Conservation (phyloP, 2,797 vertebrate species). For the Spatula versicolor region DNA sequence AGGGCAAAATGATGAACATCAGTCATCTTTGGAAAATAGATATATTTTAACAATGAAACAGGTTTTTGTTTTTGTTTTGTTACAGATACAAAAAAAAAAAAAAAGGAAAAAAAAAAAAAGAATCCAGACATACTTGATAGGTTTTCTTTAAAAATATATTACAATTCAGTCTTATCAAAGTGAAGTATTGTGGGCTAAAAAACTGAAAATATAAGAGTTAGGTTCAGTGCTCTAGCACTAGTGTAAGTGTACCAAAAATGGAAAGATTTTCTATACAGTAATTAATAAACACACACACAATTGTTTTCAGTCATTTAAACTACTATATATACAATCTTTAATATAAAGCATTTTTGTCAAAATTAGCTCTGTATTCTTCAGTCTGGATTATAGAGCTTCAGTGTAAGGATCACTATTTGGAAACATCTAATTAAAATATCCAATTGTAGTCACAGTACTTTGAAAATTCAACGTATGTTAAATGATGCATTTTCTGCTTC, state of each 20-base stretch:
- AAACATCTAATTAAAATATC: not conserved
- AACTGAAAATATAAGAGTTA: not conserved
- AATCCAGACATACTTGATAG: slow-evolving; percentile 9
- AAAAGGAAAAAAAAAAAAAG: not conserved
- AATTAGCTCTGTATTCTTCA: slow-evolving; percentile 36
- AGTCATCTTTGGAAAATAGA: slow-evolving; percentile 73
- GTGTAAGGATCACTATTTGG: not conserved
- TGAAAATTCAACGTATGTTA: not conserved
- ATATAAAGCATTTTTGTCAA: slow-evolving; percentile 63
- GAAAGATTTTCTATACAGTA: not conserved
- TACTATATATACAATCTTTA: slow-evolving; percentile 55
- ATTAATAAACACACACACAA: slow-evolving; percentile 31
- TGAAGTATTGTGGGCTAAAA: slow-evolving; percentile 33
- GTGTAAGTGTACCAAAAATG: not conserved
- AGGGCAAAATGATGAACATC: slow-evolving; percentile 47
- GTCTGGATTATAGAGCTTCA: slow-evolving; percentile 20
- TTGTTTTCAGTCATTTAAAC: slow-evolving; percentile 57
- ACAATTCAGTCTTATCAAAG: slow-evolving; percentile 57
- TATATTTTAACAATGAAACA: slow-evolving; percentile 63
- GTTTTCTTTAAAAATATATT: slow-evolving; percentile 65
- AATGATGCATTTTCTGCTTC: not conserved
- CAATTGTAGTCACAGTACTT: not conserved
- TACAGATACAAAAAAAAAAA: slow-evolving; percentile 38
- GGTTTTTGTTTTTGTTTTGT: not conserved
- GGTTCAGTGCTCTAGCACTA: not conserved